phyloP scores from a whole-genome alignment of 2,113 vertebrate genomes.

The cat (Felis catus) region DNA sequence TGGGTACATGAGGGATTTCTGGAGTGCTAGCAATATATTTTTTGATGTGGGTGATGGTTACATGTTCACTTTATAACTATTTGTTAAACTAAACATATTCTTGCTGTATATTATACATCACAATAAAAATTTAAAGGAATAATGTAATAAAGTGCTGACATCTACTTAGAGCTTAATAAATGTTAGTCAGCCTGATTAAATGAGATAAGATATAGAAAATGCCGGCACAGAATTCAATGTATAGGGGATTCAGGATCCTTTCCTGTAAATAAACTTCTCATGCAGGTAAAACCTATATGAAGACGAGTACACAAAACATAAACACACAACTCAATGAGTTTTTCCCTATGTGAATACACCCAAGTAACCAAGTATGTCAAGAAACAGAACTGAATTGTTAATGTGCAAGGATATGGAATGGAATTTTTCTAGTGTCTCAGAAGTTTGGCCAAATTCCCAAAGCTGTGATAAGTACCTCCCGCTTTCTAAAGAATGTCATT shows the following conservation, averaged over 20 bases:
- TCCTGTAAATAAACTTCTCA: background rate
- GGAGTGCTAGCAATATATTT: background rate
- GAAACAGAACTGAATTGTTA: background rate
- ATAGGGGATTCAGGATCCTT: background rate
- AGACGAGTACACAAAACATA: background rate
- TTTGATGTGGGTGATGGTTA: background rate
- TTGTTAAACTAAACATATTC: background rate
- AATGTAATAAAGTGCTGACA: background rate
- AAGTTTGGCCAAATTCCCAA: background rate
- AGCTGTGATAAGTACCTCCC: background rate
- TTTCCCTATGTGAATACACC: background rate
- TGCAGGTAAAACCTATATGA: background rate
- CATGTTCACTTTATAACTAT: background rate
- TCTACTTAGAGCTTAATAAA: background rate
- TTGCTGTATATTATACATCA: background rate
- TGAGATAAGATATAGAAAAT: background rate
- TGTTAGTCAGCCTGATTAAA: background rate
- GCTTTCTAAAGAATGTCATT: background rate
- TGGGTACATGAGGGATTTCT: background rate
- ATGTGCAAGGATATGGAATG: background rate
- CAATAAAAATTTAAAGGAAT: conserved; percentile 17
- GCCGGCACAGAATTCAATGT: background rate
- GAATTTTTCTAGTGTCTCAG: background rate
- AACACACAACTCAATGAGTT: background rate
- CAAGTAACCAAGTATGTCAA: background rate